Percentiles rank a stretch among this genome's conserved stretches.
Conservation (phyloP, 2,888 invertebrate species). For the Drosophila fungiperda region DNA sequence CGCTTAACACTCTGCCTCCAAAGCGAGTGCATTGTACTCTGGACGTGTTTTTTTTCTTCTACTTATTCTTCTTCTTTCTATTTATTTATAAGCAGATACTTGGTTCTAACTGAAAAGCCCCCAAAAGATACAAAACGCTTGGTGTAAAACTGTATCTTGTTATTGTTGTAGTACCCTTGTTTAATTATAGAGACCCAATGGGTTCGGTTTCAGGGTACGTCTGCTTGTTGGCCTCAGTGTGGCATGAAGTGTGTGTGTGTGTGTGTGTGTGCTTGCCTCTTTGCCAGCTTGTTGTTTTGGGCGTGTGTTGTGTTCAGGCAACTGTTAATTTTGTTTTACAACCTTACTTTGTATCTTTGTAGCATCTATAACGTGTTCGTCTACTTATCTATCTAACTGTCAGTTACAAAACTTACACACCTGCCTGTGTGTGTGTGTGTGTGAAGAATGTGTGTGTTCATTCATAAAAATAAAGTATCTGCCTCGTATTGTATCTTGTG, state of each 20-base stretch:
- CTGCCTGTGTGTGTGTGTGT: not conserved
- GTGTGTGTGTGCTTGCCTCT: not conserved
- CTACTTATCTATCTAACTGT: constrained; percentile 64
- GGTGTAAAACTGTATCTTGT: constrained; percentile 25
- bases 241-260: constrained; percentile 26
- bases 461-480: constrained; percentile 62
- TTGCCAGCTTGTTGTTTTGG: constrained; percentile 35
- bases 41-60: constrained; percentile 6
- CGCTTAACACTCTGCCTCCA: constrained; percentile 57
- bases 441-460: constrained; percentile 44
- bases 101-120: constrained; percentile 67
- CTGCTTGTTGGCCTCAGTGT: constrained; percentile 32
- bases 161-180: constrained; percentile 46
- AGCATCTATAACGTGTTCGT: constrained; percentile 67
- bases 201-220: constrained; percentile 19
- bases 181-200: constrained; percentile 71
- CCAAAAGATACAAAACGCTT: constrained; percentile 22
- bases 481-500: constrained; percentile 30
- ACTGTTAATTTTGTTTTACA: constrained; percentile 79
- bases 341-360: constrained; percentile 53
- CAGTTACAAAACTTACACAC: constrained; percentile 49
- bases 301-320: constrained; percentile 71
- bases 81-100: constrained; percentile 23
- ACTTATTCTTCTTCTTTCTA: constrained; percentile 2
- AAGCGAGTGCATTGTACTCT: constrained; percentile 73